Evolutionary conservation across 2,797 vertebrate species (phyloP), one percentile per base, ranked within the genome.

Genomic region (Trachops cirrhosus): DNA sequence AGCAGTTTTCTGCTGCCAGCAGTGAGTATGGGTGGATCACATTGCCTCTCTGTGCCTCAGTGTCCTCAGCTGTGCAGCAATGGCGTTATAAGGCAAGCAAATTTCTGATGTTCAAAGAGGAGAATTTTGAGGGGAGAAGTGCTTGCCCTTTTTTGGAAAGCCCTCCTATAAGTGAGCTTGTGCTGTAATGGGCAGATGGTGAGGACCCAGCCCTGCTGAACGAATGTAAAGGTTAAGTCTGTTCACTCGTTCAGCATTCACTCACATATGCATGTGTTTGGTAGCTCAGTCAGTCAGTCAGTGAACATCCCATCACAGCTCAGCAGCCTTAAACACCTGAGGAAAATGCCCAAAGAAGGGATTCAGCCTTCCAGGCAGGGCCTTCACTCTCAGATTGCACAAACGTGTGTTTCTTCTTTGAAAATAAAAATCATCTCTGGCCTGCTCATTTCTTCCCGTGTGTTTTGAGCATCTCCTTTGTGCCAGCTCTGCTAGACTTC

Each of bases 71-170:
- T 75, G n/a, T 54, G 86, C 29, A n/a, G 75, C 11, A 19, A 1
- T 12, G 9, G 50, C 34, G 21, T 62, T 79, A 90, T 50, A 75
- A 90, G 71, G 18, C n/a, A 85, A 2, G 21, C 24, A 67, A 39
- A 79, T 83, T 78, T 91, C 91, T 86, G 39, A 89, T 48, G 24
- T 84, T 68, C 48, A 34, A 70, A 95, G 90, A 54, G 50, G 79
- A 93, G 62, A 82, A 57, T 62, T 92, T 71, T 84, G 29, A 70
- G 71, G 39, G 44, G 48, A 90, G 39, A 80, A 41, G 22, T 32
- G 32, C 37, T 57, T 80, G 21, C 24, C 2, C 9, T 86, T 54
- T 68, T 8, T 22, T 68, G 6, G 73, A 64, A 84, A 32, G 71
- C 52, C 26, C 54, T 78, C 75, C 41, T 80, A 8, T 9, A 41